Base-by-base conservation (phyloP, 2,888 invertebrate genomes). In the Erpobdella octoculata region DNA sequence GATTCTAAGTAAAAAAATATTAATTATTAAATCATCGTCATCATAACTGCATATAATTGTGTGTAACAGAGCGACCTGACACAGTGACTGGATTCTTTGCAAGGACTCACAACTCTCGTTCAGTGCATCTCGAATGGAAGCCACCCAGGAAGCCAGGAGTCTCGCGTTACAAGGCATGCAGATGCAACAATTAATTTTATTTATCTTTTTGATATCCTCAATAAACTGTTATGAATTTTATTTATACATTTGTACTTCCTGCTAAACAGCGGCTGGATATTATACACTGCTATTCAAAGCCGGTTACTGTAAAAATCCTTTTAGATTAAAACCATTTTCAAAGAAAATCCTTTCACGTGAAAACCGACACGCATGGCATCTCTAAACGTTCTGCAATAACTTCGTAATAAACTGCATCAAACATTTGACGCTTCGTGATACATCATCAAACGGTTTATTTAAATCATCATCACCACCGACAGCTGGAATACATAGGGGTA, bases 101-200 rank as follows among this genome's bases (percentile, higher is more conserved):
- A 15, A 53, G 65, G 25, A 70, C 73, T n/a, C 71, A 75, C 21
- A 76, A 78, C 64, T 74, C 76, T 8, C 41, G 66, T 8, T 77
- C 76, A 28, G 79, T 81, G 5, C 76, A 76, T 65, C 77, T 82
- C 38, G 79, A 79, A 18, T 82, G 82, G 82, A 79, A 80, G 36
- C 76, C 77, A 21, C 81, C 82, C 9, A 73, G 74, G 41, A 79
- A 78, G 72, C 75, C 76, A 8, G 77, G 75, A 59, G 80, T 81
- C 28, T 74, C 74, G 33, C 75, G 77, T 53, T 81, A 82, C 71
- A 73, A 74, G 73, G 81, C 81, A n/a, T n/a, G n/a, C n/a, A n/a
- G n/a, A n/a, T n/a, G n/a, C n/a, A n/a, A n/a, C n/a, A n/a, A n/a
- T n/a, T n/a, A n/a, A n/a, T n/a, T n/a, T n/a, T n/a, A n/a, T n/a